Evolutionary conservation across 2,797 vertebrate species (phyloP).

Genomic region (Paedocypris micromegethes): DNA sequence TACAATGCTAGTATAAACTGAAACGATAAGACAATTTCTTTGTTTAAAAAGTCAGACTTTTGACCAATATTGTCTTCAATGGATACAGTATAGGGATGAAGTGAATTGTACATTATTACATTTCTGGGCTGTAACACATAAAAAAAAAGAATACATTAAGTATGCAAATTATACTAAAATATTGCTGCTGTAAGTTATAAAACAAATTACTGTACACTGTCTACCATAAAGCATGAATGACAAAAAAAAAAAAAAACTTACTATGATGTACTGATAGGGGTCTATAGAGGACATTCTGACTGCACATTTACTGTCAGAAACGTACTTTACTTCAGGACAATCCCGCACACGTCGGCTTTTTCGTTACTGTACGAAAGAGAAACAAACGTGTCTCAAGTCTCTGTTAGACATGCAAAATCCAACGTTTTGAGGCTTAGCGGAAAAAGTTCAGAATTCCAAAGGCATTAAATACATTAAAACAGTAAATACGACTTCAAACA

Average conservation of each 20-base stretch:
- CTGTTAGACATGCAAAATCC: slow-evolving; percentile 9
- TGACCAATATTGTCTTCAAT: too few relatives aligned
- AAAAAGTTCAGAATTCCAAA: neutral
- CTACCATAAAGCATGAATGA: neutral
- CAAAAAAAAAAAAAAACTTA: slow-evolving; percentile 66
- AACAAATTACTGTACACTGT: too few relatives aligned
- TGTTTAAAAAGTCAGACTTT: too few relatives aligned
- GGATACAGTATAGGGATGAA: too few relatives aligned
- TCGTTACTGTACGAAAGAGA: neutral
- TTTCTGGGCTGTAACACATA: too few relatives aligned
- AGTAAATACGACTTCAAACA: too few relatives aligned
- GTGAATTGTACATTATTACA: too few relatives aligned
- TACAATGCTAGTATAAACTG: too few relatives aligned
- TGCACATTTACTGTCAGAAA: slow-evolving; percentile 36
- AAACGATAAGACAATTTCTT: too few relatives aligned
- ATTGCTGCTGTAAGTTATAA: too few relatives aligned
- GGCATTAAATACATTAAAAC: neutral
- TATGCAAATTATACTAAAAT: too few relatives aligned
- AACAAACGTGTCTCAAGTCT: neutral
- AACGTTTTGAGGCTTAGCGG: slow-evolving; percentile 1
- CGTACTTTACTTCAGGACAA: slow-evolving; percentile 18
- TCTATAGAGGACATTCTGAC: slow-evolving; percentile 84
- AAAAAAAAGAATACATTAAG: too few relatives aligned
- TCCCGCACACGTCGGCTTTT: slow-evolving; percentile 21
- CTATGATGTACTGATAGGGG: slow-evolving; percentile 88